Percentiles rank a stretch among this genome's conserved stretches.
Conservation (phyloP, 2,113 vertebrate species). For the Hippolais icterina region DNA sequence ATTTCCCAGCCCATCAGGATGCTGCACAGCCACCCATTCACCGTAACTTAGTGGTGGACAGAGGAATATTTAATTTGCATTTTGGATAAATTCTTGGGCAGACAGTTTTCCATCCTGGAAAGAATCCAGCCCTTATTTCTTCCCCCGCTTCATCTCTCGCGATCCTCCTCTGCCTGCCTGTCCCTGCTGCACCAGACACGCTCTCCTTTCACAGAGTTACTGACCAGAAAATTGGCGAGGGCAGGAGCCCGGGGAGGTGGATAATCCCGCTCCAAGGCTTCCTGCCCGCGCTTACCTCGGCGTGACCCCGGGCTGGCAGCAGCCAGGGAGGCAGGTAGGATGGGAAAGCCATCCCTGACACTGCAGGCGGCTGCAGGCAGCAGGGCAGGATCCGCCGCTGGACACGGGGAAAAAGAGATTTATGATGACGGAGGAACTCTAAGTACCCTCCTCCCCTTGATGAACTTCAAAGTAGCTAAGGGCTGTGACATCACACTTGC, state of each 20-base stretch:
- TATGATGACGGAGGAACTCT: neutral
- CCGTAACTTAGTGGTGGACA: neutral
- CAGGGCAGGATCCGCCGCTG: neutral
- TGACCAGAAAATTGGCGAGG: slow-evolving; percentile 61
- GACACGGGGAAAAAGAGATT: neutral
- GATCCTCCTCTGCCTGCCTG: neutral
- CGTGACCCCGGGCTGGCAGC: slow-evolving; percentile 17
- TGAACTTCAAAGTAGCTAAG: neutral
- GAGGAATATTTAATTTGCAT: neutral
- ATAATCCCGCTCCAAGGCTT: slow-evolving; percentile 26
- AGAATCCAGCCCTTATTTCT: neutral
- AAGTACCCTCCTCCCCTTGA: neutral
- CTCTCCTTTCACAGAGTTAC: slow-evolving; percentile 60
- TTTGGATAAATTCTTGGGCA: slow-evolving; percentile 17
- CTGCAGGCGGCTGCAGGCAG: neutral
- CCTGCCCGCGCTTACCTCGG: neutral
- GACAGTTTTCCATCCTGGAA: slow-evolving; percentile 16
- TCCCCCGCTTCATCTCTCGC: neutral
- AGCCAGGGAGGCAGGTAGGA: neutral
- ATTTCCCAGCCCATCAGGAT: neutral
- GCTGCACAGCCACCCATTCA: neutral
- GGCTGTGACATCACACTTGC: neutral
- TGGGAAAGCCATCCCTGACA: neutral
- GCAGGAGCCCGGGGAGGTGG: slow-evolving; percentile 15
- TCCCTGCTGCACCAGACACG: neutral